Evolutionary conservation across 2,888 invertebrate genomes (phyloP).

Genomic region (Microdon myrmicae): DNA sequence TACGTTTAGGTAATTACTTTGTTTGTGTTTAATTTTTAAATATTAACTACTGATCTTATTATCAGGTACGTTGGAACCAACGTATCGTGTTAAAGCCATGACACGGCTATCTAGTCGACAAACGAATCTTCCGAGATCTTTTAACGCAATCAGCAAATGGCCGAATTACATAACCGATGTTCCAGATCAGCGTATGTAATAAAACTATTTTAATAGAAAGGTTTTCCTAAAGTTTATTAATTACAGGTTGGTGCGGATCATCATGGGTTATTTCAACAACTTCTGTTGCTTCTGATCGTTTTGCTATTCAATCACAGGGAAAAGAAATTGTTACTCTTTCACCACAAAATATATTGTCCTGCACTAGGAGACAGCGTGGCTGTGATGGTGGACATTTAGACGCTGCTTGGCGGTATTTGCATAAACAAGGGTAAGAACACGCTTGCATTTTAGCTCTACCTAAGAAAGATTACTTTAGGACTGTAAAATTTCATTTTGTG

Average conservation of each 20-base stretch:
- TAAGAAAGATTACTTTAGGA: too few species aligned
- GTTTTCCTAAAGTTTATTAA: background rate
- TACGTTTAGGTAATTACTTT: slow-evolving; percentile 74
- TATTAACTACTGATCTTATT: background rate
- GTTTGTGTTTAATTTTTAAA: too few species aligned
- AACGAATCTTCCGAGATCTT: slow-evolving; percentile 72
- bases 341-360: slow-evolving; percentile 87
- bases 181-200: slow-evolving; percentile 76
- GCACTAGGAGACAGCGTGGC: slow-evolving; percentile 82
- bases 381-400: slow-evolving; percentile 92
- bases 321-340: slow-evolving; percentile 78
- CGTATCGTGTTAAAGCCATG: slow-evolving; percentile 65
- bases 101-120: slow-evolving; percentile 59
- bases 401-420: slow-evolving; percentile 89
- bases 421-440: slow-evolving; percentile 75
- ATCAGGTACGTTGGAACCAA: slow-evolving; percentile 63
- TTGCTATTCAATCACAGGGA: slow-evolving; percentile 87
- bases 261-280: slow-evolving; percentile 94
- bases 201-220: background rate
- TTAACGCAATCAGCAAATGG: slow-evolving; percentile 84
- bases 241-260: slow-evolving; percentile 77
- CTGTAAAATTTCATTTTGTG: too few species aligned
- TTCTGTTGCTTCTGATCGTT: slow-evolving; percentile 82
- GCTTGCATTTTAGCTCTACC: background rate
- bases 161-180: slow-evolving; percentile 76